A percentile compares a stretch with the other conserved stretches of the same genome.
Evolutionary conservation across 2,113 vertebrate species (phyloP).

Genomic region (Phrynosoma blainvillii): DNA sequence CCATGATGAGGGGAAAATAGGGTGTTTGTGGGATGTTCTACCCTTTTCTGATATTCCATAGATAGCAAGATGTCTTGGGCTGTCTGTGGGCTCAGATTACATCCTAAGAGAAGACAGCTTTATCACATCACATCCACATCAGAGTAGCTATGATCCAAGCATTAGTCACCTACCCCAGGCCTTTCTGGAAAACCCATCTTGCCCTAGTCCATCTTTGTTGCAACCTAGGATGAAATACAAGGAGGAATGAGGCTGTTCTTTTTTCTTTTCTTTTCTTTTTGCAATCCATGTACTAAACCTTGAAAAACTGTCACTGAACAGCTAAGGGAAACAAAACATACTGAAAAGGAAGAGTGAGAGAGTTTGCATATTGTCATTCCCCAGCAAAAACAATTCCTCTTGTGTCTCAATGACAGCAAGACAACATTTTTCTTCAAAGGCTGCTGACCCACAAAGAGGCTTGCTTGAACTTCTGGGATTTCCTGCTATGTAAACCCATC

Average conservation of each 20-base stretch:
- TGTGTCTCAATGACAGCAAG: conserved; percentile 22
- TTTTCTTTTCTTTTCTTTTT: not conserved
- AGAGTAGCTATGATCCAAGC: no score
- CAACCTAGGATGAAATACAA: not conserved
- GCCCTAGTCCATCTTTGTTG: not conserved
- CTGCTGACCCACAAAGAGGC: conserved; percentile 30
- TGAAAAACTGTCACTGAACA: not conserved
- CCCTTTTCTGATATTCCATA: no score
- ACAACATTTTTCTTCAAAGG: conserved; percentile 17
- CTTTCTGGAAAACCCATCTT: not conserved
- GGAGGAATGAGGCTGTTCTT: not conserved
- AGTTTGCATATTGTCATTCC: not conserved
- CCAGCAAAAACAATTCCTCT: conserved; percentile 19
- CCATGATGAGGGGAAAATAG: no score
- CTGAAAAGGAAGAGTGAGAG: not conserved
- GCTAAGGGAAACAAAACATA: not conserved
- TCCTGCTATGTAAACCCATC: conserved; percentile 27
- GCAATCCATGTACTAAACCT: no score
- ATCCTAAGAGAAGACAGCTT: no score
- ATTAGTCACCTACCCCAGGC: not conserved
- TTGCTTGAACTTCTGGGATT: conserved; percentile 12
- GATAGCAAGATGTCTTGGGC: no score
- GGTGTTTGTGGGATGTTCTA: no score
- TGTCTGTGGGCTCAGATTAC: no score
- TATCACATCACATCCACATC: no score